A percentile compares a stretch with the other conserved stretches of the same genome.
Conservation (phyloP, 1,140 invertebrate genomes). For the Drosophila pseudoananassae region DNA sequence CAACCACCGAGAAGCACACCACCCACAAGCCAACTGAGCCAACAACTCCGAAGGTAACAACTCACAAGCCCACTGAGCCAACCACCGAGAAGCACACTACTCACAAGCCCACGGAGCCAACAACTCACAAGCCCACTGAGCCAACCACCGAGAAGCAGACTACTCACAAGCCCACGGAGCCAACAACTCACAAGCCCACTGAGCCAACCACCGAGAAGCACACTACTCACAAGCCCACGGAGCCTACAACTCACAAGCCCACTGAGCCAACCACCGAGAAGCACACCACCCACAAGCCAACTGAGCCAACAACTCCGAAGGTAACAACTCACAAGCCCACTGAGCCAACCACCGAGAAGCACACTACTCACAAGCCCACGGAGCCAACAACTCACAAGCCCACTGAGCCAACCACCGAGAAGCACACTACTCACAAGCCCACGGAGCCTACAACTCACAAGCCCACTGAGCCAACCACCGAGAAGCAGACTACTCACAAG, state of each 20-base stretch:
- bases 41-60: conserved; percentile 10
- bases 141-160: background rate
- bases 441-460: background rate
- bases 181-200: background rate
- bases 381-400: background rate
- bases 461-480: background rate
- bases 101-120: background rate
- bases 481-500: conserved; percentile 1
- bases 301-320: background rate
- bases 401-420: no score
- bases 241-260: background rate
- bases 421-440: background rate
- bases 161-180: background rate
- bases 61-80: background rate
- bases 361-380: background rate
- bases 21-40: background rate
- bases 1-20: background rate
- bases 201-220: no score
- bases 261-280: background rate
- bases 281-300: background rate
- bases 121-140: background rate
- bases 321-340: no score
- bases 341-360: background rate
- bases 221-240: no score
- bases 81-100: conserved; percentile 3